Conservation (phyloP, 2,797 vertebrate genomes). For the Pipistrellus pygmaeus region DNA sequence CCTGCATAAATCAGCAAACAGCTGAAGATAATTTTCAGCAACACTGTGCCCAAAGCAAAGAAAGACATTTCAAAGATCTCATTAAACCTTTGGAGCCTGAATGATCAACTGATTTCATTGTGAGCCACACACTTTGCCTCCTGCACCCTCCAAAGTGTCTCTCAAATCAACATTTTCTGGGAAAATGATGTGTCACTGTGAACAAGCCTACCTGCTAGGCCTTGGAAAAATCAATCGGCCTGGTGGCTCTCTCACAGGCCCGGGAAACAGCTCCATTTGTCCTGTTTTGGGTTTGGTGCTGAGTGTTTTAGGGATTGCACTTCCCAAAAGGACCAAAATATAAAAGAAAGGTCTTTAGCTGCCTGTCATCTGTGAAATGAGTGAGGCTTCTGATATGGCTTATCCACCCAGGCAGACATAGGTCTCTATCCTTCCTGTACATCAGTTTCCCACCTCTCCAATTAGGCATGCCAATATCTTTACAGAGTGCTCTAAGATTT, state of each 20-base stretch:
- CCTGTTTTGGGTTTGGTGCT: neutral
- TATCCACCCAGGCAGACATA: neutral
- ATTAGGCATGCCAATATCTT: neutral
- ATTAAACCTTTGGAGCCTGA: slow-evolving; percentile 80
- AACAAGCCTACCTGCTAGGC: slow-evolving; percentile 5
- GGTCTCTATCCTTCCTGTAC: neutral
- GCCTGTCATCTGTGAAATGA: neutral
- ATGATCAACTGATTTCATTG: slow-evolving; percentile 79
- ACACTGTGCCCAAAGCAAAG: slow-evolving; percentile 73
- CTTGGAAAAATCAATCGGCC: slow-evolving; percentile 17
- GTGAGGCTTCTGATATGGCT: neutral
- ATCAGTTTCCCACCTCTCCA: neutral
- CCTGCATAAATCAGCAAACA: slow-evolving; percentile 78
- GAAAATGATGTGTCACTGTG: slow-evolving; percentile 8
- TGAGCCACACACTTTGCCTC: slow-evolving; percentile 72
- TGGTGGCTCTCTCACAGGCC: neutral
- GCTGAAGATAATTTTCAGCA: slow-evolving; percentile 83
- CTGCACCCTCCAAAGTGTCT: slow-evolving; percentile 48
- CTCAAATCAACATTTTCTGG: slow-evolving; percentile 46
- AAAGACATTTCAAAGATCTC: slow-evolving; percentile 72
- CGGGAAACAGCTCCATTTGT: neutral
- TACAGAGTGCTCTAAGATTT: neutral
- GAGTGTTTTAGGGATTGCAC: neutral
- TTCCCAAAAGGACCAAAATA: neutral
- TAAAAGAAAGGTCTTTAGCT: neutral